Evolutionary conservation across 2,797 vertebrate genomes (phyloP), one percentile per base, ranked within the genome.

Genomic region (Cynodonichthys magdalenae): DNA sequence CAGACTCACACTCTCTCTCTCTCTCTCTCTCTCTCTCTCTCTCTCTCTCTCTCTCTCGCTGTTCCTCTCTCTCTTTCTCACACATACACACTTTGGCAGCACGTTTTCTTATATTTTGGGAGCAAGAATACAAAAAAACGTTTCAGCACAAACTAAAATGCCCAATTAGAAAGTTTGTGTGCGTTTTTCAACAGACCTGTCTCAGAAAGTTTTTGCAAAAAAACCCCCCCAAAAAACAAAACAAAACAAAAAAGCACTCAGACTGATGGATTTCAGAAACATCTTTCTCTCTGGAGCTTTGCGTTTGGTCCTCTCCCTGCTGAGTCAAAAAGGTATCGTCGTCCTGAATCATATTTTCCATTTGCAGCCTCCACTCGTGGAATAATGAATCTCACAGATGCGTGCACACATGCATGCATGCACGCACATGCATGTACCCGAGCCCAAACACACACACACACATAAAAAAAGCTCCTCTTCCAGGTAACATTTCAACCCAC

Each of bases 341-440:
- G 58, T 84, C 82, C 74, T 71, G 85, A 84, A 85, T 90, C 85
- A 90, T 31, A 81, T 85, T 89, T 92, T 92, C 90, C 90, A 89
- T 89, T 88, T 87, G 85, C 77, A 34, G 52, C 81, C 78, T 86
- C 80, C 56, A 68, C 82, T 87, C 80, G 74, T 73, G 78, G 64
- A 86, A 81, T 89, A 90, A 92, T 87, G 86, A 82, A 68, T 87
- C 70, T 71, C 65, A 63, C 90, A 92, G 89, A 89, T 89, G 89
- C 83, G 77, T 66, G 75, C 61, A 75, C 71, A 59, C 69, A 47
- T 27, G 31, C 63, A 49, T 45, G 49, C 52, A 49, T 45, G 49
- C 52, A 53, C 36, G 46, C 52, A 53, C 73, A 57, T 18, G 57
- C 61, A 70, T 69, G 65, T 39, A 62, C 72, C 42, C 66, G 80